phyloP scores from a whole-genome alignment of 2,113 vertebrate species.

The Xyliphius kryptos region DNA sequence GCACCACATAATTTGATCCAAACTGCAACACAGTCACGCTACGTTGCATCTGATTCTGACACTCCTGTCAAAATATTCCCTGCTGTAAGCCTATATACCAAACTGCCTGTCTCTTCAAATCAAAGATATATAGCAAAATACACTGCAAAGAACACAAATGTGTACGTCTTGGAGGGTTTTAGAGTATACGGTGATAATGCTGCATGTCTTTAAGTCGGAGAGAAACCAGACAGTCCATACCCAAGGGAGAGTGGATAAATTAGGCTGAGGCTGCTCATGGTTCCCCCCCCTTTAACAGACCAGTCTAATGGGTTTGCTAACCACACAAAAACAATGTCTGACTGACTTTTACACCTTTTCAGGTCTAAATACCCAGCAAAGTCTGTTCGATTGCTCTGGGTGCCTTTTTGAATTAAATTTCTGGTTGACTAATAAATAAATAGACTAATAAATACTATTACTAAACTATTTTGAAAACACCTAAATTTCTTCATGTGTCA shows the following conservation, averaged over 20 bases:
- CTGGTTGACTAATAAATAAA: background rate
- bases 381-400: slow-evolving; percentile 47
- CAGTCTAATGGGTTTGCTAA: slow-evolving; percentile 58
- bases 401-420: slow-evolving; percentile 32
- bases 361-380: slow-evolving; percentile 55
- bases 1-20: slow-evolving; percentile 1
- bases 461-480: slow-evolving; percentile 1
- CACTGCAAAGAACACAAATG: background rate
- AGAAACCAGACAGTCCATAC: slow-evolving; percentile 35
- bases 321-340: slow-evolving; percentile 44
- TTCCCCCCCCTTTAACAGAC: slow-evolving; percentile 52
- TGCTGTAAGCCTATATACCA: background rate
- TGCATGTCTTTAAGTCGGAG: slow-evolving; percentile 38
- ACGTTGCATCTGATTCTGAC: slow-evolving; percentile 10
- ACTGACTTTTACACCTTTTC: slow-evolving; percentile 31
- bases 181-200: slow-evolving; percentile 11
- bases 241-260: slow-evolving; percentile 58
- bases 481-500: slow-evolving; percentile 32
- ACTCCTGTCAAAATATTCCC: slow-evolving; percentile 26
- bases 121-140: background rate
- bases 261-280: slow-evolving; percentile 52
- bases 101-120: background rate
- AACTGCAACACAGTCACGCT: slow-evolving; percentile 15
- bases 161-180: background rate
- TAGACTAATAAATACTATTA: no score